A percentile compares a stretch with the other conserved stretches of the same genome.
Conservation (phyloP, 2,888 invertebrate species). For the Coelogynopora nodosa region DNA sequence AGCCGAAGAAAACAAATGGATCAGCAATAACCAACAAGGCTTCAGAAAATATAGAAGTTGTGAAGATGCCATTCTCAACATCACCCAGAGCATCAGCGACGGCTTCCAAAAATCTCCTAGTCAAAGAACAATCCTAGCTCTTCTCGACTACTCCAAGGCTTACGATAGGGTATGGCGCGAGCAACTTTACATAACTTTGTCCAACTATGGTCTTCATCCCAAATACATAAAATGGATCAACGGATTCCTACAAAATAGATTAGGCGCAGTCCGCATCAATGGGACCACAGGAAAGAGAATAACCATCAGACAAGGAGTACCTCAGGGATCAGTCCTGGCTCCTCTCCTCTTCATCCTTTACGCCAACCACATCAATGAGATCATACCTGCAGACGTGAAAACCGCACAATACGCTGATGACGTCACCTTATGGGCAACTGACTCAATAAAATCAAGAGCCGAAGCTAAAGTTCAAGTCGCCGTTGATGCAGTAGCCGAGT, state of each 20-base stretch:
- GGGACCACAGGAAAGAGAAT: neutral
- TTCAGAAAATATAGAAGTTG: neutral
- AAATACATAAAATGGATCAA: neutral
- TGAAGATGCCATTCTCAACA: neutral
- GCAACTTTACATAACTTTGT: neutral
- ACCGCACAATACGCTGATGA: neutral
- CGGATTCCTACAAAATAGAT: neutral
- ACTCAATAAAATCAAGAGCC: neutral
- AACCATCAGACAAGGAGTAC: neutral
- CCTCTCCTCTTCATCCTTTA: slow-evolving; percentile 5
- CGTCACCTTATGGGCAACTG: neutral
- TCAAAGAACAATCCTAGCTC: neutral
- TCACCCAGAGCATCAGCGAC: slow-evolving; percentile 5
- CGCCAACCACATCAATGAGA: neutral
- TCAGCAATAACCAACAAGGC: slow-evolving; percentile 2
- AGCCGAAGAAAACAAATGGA: neutral
- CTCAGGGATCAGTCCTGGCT: neutral
- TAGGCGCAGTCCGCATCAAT: neutral
- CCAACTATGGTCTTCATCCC: neutral
- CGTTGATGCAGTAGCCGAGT: no score
- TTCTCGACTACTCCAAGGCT: neutral
- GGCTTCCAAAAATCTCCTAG: neutral
- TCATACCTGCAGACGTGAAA: neutral
- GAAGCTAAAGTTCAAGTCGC: neutral
- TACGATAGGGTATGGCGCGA: neutral